A percentile compares a stretch with the other conserved stretches of the same genome.
Evolutionary conservation across 2,888 invertebrate genomes (phyloP).

Genomic region (Drosophila melanocephala): DNA sequence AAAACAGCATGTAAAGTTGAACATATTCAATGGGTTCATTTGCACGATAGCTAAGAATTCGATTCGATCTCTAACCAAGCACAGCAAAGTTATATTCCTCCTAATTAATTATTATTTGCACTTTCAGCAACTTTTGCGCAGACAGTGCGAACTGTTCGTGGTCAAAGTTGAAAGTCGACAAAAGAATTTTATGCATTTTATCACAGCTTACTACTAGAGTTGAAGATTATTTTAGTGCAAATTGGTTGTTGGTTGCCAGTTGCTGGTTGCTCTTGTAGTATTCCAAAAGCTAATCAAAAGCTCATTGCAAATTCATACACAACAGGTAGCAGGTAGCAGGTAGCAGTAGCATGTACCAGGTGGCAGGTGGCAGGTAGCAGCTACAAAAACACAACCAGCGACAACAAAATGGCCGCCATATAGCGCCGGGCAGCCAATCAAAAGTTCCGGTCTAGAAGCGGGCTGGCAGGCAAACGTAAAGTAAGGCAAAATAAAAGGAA

Average conservation of each 20-base stretch:
- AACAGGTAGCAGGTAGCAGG: conserved; percentile 45
- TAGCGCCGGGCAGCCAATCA: conserved; percentile 19
- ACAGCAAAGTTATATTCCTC: conserved; percentile 14
- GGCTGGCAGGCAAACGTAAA: not conserved
- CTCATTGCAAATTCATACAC: conserved; percentile 71
- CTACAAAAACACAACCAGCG: conserved; percentile 7
- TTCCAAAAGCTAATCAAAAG: conserved; percentile 71
- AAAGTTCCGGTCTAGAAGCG: not conserved
- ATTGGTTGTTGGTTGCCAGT: conserved; percentile 14
- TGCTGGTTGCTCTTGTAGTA: conserved; percentile 28
- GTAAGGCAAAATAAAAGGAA: conserved; percentile 41
- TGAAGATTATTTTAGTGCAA: conserved; percentile 24
- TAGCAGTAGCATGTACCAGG: not conserved
- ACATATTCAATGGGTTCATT: conserved; percentile 3
- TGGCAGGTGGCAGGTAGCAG: not conserved
- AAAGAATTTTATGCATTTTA: conserved; percentile 44
- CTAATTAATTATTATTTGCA: conserved; percentile 70
- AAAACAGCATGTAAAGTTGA: conserved; percentile 1
- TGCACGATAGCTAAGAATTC: not conserved
- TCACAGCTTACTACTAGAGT: conserved; percentile 14
- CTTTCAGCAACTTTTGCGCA: conserved; percentile 40
- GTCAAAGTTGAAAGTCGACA: conserved; percentile 38
- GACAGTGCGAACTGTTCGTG: conserved; percentile 2
- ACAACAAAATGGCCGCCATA: conserved; percentile 29
- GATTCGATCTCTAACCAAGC: too few relatives aligned